Base-by-base conservation (phyloP, 2,888 invertebrate genomes). In the Argyra leucocephala region DNA sequence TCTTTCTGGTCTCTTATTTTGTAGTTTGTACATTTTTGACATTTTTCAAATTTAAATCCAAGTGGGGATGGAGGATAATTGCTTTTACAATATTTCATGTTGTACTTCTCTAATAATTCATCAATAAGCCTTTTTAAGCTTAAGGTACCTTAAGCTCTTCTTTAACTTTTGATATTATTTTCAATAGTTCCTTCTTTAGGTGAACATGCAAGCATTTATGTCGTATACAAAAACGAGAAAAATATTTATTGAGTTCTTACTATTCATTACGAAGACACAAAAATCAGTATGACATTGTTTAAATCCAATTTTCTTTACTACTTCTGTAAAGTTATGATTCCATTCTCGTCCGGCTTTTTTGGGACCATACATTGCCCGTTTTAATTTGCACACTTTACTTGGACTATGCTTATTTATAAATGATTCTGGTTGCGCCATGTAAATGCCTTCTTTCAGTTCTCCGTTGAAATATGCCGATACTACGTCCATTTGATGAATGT, bases 261-360 rank as follows among this genome's bases (percentile, higher is more conserved):
- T 63, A 57, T 48, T 69, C 67, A n/a, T 69, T 15, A 57, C 69
- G 70, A 65, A 9, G 67, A 60, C 26, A 68, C 67, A 9, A 24
- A 26, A 64, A 31, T 67, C 67, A 24, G 63, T 58, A 58, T 58
- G 63, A 18, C 26, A 62, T 61, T 22, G 7, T 22, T 26, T 15
- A 57, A 67, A 67, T n/a, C 63, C 61, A 10, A 57, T 36, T 37
- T 23, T 7, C 7, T 48, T 22, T 63, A 63, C n/a, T n/a, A 62
- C 24, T 18, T 36, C 18, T 59, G 63, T 64, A 9, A 68, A 31
- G 21, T 64, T 66, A 22, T 66, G 37, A 61, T 69, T 68, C 68
- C 68, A 68, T n/a, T 64, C 60, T 65, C 67, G 62, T 22, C 66
- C 66, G 3, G 71, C 65, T 63, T 71, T 69, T 26, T 70, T 68